Conservation (phyloP, 2,888 invertebrate genomes). For the Slavum lentiscoides region DNA sequence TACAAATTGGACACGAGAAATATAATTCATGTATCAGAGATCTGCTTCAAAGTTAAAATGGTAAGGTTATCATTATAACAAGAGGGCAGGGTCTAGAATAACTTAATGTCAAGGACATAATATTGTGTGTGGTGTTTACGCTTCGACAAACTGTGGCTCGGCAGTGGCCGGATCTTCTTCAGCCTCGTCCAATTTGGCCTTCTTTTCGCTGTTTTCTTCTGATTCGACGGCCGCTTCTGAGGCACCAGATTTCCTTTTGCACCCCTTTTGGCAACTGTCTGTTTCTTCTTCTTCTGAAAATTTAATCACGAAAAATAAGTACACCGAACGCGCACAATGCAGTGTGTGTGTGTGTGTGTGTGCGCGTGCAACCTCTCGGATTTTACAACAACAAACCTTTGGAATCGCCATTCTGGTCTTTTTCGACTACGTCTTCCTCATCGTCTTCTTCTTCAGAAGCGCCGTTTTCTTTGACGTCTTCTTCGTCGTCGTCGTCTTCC, state of each 20-base stretch:
- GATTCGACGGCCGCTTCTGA: conserved; percentile 28
- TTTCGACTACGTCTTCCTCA: conserved; percentile 22
- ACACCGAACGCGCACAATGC: too few relatives aligned
- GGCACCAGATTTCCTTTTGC: conserved; percentile 50
- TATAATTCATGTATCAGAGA: conserved; percentile 40
- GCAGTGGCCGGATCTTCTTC: conserved; percentile 51
- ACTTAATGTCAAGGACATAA: conserved; percentile 42
- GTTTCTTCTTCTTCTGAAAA: conserved; percentile 41
- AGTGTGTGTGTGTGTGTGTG: too few relatives aligned
- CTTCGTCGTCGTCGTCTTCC: conserved; percentile 25
- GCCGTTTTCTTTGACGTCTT: conserved; percentile 42
- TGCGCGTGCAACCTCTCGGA: too few relatives aligned
- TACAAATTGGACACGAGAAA: conserved; percentile 39
- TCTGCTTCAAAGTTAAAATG: conserved; percentile 43
- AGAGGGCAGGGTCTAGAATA: conserved; percentile 50
- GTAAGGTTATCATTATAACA: conserved; percentile 41
- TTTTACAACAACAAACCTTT: conserved; percentile 35
- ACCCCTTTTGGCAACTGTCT: conserved; percentile 33
- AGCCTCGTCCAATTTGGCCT: conserved; percentile 44
- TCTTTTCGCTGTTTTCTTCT: conserved; percentile 41
- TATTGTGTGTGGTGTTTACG: conserved; percentile 24
- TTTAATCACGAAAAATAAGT: neutral
- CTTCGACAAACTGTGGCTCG: conserved; percentile 51
- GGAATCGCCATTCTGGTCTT: conserved; percentile 39
- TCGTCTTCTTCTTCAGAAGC: conserved; percentile 32